Percentiles rank a stretch among this genome's conserved stretches.
Evolutionary conservation across 2,113 vertebrate genomes (phyloP).

Genomic region (Perca fluviatilis): DNA sequence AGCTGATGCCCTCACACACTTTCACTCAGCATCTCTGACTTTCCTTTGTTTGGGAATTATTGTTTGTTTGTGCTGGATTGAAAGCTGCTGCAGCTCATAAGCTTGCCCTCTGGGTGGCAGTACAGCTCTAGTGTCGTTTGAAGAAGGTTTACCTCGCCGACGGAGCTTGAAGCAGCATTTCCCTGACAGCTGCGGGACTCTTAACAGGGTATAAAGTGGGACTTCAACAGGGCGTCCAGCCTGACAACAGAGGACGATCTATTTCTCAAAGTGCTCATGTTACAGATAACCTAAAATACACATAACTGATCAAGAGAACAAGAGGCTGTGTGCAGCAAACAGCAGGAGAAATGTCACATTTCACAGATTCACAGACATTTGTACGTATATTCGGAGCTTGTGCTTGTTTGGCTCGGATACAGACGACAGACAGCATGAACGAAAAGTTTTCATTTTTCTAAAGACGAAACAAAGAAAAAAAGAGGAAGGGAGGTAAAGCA

Average conservation of each 20-base stretch:
- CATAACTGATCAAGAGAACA: not conserved
- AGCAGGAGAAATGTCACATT: conserved; percentile 1
- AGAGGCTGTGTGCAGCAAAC: conserved; percentile 9
- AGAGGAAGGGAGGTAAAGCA: conserved; percentile 39
- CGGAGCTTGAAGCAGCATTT: conserved; percentile 47
- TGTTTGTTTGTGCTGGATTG: conserved; percentile 37
- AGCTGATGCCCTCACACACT: not conserved
- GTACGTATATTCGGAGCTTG: conserved; percentile 24
- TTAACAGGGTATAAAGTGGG: conserved; percentile 15
- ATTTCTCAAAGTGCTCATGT: not conserved
- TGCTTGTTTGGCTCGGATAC: conserved; percentile 46
- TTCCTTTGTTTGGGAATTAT: not conserved
- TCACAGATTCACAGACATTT: conserved; percentile 23
- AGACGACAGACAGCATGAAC: conserved; percentile 14
- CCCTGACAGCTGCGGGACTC: conserved; percentile 19
- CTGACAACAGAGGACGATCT: not conserved
- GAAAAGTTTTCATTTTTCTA: conserved; percentile 20
- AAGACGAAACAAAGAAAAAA: conserved; percentile 15
- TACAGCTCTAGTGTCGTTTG: conserved; percentile 16
- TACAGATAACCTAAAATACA: conserved; percentile 15
- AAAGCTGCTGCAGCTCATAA: conserved; percentile 35
- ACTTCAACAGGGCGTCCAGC: not conserved
- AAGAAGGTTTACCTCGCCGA: conserved; percentile 15
- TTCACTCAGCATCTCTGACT: not conserved
- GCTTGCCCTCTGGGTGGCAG: conserved; percentile 52